Percentiles rank a stretch among this genome's conserved stretches.
Evolutionary conservation across 1,140 invertebrate species (phyloP).

Genomic region (Formica selysi): DNA sequence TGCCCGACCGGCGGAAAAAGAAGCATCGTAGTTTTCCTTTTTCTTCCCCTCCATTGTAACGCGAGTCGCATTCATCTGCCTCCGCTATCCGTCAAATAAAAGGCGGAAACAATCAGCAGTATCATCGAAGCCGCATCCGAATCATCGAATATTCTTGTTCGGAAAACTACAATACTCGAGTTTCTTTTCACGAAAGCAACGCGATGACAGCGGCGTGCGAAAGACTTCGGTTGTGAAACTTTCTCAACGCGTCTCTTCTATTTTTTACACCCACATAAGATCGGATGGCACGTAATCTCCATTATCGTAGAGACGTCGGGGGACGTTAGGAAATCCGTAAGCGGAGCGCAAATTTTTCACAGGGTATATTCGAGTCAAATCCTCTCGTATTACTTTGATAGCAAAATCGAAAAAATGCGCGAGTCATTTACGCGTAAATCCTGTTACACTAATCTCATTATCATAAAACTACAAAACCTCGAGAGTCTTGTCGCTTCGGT

Average conservation of each 20-base stretch:
- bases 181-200: neutral
- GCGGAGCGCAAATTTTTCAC: slow-evolving; percentile 53
- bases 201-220: too few species aligned
- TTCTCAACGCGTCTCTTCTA: slow-evolving; percentile 51
- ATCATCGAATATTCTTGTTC: slow-evolving; percentile 10
- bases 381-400: slow-evolving; percentile 40
- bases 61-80: neutral
- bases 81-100: neutral
- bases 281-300: slow-evolving; percentile 45
- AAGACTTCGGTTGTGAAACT: neutral
- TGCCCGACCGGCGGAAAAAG: neutral
- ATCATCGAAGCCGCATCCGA: neutral
- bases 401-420: slow-evolving; percentile 5
- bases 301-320: slow-evolving; percentile 50
- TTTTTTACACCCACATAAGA: slow-evolving; percentile 48
- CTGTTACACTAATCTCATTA: neutral
- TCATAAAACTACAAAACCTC: neutral
- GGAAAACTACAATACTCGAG: neutral
- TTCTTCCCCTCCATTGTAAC: neutral
- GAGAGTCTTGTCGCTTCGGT: neutral
- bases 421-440: slow-evolving; percentile 21
- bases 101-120: neutral
- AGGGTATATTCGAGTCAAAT: slow-evolving; percentile 10
- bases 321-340: slow-evolving; percentile 41
- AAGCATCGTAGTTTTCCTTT: neutral